Evolutionary conservation across 1,140 invertebrate genomes (phyloP).

Genomic region (Forficula auricularia): DNA sequence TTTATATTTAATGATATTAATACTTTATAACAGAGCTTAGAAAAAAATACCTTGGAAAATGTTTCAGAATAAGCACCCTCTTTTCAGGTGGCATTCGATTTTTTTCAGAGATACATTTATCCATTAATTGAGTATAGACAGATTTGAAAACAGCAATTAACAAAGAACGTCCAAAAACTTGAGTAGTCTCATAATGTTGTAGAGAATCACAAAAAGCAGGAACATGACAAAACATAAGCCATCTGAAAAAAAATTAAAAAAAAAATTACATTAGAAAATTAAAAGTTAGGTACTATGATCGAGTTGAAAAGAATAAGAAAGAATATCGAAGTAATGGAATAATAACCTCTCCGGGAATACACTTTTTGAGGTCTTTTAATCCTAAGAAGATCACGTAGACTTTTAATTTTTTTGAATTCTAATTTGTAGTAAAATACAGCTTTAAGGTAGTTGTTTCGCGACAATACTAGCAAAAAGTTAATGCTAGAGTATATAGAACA

Average conservation of each 20-base stretch:
- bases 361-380: no score
- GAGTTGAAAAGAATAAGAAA: slow-evolving; percentile 7
- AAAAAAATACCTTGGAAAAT: slow-evolving; percentile 41
- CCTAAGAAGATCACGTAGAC: no score
- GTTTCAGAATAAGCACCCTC: slow-evolving; percentile 40
- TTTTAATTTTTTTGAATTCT: no score
- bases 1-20: no score
- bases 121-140: slow-evolving; percentile 73
- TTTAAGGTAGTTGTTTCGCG: no score
- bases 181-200: slow-evolving; percentile 70
- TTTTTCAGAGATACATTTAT: slow-evolving; percentile 72
- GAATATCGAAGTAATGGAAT: neutral
- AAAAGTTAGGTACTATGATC: neutral
- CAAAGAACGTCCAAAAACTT: slow-evolving; percentile 75
- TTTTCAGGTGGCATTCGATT: slow-evolving; percentile 79
- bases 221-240: slow-evolving; percentile 89
- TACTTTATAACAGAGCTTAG: no score
- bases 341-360: no score
- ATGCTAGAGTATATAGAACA: no score
- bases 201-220: slow-evolving; percentile 88
- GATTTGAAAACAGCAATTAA: slow-evolving; percentile 74
- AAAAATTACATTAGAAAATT: slow-evolving; percentile 1
- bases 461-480: no score
- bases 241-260: no score
- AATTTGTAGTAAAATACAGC: no score